phyloP scores from a whole-genome alignment of 1,140 invertebrate genomes.

The Euwallacea fornicatus region DNA sequence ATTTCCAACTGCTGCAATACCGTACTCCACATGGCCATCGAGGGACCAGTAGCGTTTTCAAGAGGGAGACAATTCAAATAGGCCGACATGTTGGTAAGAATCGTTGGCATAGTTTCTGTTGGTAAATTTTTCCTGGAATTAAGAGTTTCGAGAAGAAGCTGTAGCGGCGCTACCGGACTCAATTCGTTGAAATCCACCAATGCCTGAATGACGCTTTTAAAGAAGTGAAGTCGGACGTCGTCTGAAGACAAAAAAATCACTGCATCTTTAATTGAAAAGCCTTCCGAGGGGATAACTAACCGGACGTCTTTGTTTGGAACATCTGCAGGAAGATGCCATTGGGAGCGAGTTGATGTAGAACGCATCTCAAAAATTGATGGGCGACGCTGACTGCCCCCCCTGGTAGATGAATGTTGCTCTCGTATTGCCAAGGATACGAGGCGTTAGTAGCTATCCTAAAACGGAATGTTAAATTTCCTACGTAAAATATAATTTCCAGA shows the following conservation, averaged over 20 bases:
- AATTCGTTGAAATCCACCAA: conserved; percentile 96
- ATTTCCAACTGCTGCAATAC: conserved; percentile 81
- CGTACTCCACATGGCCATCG: conserved; percentile 70
- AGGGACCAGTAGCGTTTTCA: conserved; percentile 74
- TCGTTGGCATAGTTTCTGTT: conserved; percentile 70
- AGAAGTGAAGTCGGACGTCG: conserved; percentile 75
- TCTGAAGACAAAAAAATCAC: conserved; percentile 54
- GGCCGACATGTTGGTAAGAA: conserved; percentile 86
- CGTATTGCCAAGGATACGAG: conserved; percentile 89
- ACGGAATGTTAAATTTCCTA: conserved; percentile 13
- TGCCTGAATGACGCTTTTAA: conserved; percentile 89
- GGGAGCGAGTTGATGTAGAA: conserved; percentile 93
- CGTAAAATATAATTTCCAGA: neutral
- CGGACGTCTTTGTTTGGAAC: conserved; percentile 85
- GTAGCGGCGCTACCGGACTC: conserved; percentile 91
- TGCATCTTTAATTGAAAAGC: neutral
- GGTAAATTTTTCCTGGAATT: conserved; percentile 88
- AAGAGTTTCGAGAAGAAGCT: conserved; percentile 86
- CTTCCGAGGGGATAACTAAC: conserved; percentile 53
- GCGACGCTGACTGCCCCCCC: conserved; percentile 91
- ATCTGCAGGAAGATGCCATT: conserved; percentile 96
- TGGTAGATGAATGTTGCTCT: conserved; percentile 83
- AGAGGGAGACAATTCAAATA: conserved; percentile 91
- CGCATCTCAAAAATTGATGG: conserved; percentile 94
- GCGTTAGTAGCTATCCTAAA: conserved; percentile 71